Conservation (phyloP, 2,113 vertebrate species). For the Xiphophorus couchianus region DNA sequence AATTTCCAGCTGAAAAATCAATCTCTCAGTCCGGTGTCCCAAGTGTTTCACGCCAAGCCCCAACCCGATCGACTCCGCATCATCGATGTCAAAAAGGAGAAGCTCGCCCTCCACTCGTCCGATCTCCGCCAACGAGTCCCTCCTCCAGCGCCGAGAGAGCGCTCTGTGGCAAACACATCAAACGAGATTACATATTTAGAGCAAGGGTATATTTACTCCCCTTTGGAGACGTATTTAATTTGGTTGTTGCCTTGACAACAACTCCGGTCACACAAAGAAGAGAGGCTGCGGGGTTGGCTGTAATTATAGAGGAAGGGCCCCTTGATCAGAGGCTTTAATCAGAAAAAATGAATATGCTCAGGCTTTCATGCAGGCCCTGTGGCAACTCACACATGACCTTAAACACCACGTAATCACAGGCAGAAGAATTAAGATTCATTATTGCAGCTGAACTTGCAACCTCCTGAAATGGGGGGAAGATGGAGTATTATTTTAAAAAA, state of each 20-base stretch:
- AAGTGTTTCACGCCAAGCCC: constrained; percentile 12
- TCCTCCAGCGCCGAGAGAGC: constrained; percentile 43
- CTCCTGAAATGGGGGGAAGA: constrained; percentile 13
- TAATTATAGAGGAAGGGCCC: constrained; percentile 78
- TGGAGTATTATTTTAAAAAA: constrained; percentile 14
- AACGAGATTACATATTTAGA: constrained; percentile 70
- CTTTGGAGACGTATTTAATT: constrained; percentile 70
- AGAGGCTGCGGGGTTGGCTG: constrained; percentile 59
- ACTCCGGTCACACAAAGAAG: constrained; percentile 68
- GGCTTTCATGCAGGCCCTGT: constrained; percentile 50
- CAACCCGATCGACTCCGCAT: constrained; percentile 20
- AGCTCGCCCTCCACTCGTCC: constrained; percentile 37
- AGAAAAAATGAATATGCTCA: constrained; percentile 58
- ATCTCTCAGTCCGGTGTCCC: constrained; percentile 31
- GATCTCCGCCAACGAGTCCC: constrained; percentile 56
- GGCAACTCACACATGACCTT: constrained; percentile 55
- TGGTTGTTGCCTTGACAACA: constrained; percentile 73
- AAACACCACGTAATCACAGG: constrained; percentile 28
- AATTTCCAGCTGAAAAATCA: constrained; percentile 12
- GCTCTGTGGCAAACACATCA: constrained; percentile 63
- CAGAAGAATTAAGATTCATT: constrained; percentile 27
- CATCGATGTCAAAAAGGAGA: constrained; percentile 53
- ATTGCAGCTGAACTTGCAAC: constrained; percentile 48
- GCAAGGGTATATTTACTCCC: constrained; percentile 75
- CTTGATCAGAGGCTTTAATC: constrained; percentile 76